phyloP scores from a whole-genome alignment of 2,888 invertebrate species.

The Drosophila eohydei region DNA sequence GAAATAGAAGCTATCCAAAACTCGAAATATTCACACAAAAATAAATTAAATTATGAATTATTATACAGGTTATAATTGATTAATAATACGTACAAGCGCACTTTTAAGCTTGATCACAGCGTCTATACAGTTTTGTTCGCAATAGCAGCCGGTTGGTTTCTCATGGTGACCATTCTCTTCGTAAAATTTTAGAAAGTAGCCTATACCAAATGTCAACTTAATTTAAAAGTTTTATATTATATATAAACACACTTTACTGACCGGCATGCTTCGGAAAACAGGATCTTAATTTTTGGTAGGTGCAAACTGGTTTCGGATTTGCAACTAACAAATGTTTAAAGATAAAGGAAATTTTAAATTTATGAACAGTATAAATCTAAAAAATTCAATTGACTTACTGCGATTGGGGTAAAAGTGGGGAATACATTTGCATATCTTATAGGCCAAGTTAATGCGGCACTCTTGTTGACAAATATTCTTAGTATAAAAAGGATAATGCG shows the following conservation, averaged over 20 bases:
- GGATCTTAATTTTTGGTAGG: conserved; percentile 70
- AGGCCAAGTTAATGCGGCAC: conserved; percentile 83
- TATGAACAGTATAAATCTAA: neutral
- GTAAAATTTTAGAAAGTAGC: conserved; percentile 61
- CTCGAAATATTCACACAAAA: neutral
- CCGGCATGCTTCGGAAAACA: conserved; percentile 78
- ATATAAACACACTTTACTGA: conserved; percentile 32
- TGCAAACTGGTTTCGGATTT: conserved; percentile 80
- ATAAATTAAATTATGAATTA: neutral
- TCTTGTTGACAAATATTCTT: conserved; percentile 83
- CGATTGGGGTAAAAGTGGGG: conserved; percentile 85
- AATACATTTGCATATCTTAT: conserved; percentile 82
- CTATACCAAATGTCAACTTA: conserved; percentile 18
- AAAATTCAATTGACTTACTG: conserved; percentile 54
- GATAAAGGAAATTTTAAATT: neutral
- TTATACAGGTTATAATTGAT: neutral
- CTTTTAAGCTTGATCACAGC: conserved; percentile 68
- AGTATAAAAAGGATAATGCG: conserved; percentile 83
- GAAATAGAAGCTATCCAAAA: no score
- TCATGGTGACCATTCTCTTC: conserved; percentile 34
- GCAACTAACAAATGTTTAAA: conserved; percentile 51
- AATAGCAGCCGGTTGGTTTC: conserved; percentile 66
- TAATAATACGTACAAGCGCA: conserved; percentile 51
- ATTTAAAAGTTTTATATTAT: neutral
- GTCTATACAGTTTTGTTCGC: conserved; percentile 82